Evolutionary conservation across 2,888 invertebrate genomes (phyloP).

Genomic region (Scaptomyza parva): DNA sequence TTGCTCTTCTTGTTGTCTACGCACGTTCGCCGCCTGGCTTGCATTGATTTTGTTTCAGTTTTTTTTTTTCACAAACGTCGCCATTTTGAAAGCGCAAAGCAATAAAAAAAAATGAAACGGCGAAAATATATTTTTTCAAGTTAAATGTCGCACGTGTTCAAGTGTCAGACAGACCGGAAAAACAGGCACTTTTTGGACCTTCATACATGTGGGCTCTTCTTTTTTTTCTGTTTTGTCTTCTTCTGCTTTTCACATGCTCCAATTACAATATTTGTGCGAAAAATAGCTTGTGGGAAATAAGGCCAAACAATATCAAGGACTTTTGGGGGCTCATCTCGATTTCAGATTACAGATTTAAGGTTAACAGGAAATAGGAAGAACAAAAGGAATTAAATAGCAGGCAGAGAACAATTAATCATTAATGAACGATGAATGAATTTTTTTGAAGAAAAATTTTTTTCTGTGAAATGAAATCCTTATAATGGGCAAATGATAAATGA

Average conservation of each 20-base stretch:
- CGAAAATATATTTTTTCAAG: constrained; percentile 30
- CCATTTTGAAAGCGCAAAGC: constrained; percentile 63
- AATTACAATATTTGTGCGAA: constrained; percentile 35
- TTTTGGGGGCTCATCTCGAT: constrained; percentile 3
- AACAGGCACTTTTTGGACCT: constrained; percentile 12
- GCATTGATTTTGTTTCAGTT: constrained; percentile 64
- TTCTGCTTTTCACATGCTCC: constrained; percentile 50
- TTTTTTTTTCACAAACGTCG: constrained; percentile 55
- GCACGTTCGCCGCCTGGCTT: constrained; percentile 41
- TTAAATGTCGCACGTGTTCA: constrained; percentile 56
- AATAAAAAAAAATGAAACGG: constrained; percentile 3
- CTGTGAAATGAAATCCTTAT: too few species aligned
- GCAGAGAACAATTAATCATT: neutral
- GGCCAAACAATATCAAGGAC: constrained; percentile 32
- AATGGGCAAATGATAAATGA: too few species aligned
- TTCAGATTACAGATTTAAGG: constrained; percentile 14
- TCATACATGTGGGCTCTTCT: neutral
- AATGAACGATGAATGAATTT: neutral
- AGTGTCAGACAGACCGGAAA: constrained; percentile 50
- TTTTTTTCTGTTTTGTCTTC: constrained; percentile 6
- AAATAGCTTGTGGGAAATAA: constrained; percentile 13
- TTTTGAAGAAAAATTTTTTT: too few species aligned
- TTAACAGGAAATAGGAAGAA: neutral
- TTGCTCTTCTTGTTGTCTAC: constrained; percentile 50
- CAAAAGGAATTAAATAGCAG: neutral